Evolutionary conservation across 2,888 invertebrate species (phyloP).

Genomic region (Dorcus parallelipipedus): DNA sequence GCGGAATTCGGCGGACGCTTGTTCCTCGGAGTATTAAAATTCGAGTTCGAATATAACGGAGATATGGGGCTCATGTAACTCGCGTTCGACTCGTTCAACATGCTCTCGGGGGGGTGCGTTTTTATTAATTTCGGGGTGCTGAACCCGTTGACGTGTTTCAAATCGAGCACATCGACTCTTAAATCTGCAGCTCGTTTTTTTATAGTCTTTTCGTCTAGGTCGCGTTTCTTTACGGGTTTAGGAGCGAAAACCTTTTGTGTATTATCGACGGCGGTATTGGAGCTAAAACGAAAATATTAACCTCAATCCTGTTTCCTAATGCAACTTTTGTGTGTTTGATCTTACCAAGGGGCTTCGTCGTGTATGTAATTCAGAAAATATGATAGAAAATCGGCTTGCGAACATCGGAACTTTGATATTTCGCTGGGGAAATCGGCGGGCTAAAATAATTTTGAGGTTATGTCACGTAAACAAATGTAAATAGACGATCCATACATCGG

Average conservation of each 20-base stretch:
- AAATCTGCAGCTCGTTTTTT: neutral
- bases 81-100: conserved; percentile 7
- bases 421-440: conserved; percentile 17
- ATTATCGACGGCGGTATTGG: too few relatives aligned
- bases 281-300: too few relatives aligned
- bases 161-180: too few relatives aligned
- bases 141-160: conserved; percentile 1
- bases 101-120: neutral
- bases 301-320: too few relatives aligned
- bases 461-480: conserved; percentile 9
- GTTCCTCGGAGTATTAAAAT: conserved; percentile 25
- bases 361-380: conserved; percentile 45
- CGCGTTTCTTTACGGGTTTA: too few relatives aligned
- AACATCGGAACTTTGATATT: conserved; percentile 25
- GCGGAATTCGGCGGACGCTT: conserved; percentile 8
- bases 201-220: neutral
- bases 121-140: conserved; percentile 30
- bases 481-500: conserved; percentile 43
- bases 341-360: conserved; percentile 38
- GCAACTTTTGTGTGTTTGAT: too few relatives aligned
- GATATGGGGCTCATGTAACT: conserved; percentile 34
- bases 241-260: too few relatives aligned
- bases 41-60: conserved; percentile 32
- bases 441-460: conserved; percentile 34
- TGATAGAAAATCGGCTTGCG: conserved; percentile 39